These are phyloP conservation scores for Bursaphelenchus okinawaensis DNA, from an alignment of 2,888 invertebrate genomes.

Conservation along the genomic window DNA sequence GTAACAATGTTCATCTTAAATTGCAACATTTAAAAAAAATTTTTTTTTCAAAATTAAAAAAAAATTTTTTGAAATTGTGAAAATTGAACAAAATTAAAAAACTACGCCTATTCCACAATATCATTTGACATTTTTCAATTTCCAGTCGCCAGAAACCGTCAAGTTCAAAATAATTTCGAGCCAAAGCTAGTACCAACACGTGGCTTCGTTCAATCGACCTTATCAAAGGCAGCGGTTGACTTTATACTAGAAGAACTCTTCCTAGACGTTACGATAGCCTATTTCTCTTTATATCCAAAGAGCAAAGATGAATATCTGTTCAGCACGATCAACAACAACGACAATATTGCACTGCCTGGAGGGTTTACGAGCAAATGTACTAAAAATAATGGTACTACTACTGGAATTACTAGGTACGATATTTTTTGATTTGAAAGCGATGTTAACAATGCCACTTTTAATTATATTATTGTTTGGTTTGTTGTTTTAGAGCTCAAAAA, in stretches of 20 bases:
- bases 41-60: too few relatives aligned
- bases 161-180: not conserved
- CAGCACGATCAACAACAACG: constrained; percentile 10
- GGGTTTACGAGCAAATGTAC: constrained; percentile 5
- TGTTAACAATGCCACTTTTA: too few relatives aligned
- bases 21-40: too few relatives aligned
- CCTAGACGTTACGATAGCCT: not conserved
- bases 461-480: too few relatives aligned
- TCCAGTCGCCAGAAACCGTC: not conserved
- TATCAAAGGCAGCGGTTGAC: constrained; percentile 12
- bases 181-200: constrained; percentile 1
- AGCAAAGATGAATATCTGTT: constrained; percentile 9
- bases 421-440: too few relatives aligned
- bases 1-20: too few relatives aligned
- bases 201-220: constrained; percentile 1
- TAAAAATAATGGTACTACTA: not conserved
- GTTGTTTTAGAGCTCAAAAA: too few relatives aligned
- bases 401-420: not conserved
- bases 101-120: too few relatives aligned
- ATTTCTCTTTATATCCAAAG: not conserved
- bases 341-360: constrained; percentile 7
- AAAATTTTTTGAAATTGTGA: too few relatives aligned
- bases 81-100: too few relatives aligned
- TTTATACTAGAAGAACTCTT: constrained; percentile 1
- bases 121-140: too few relatives aligned